Percentiles rank a stretch among this genome's conserved stretches.
These are phyloP conservation scores for Lichenostomus cassidix DNA, from an alignment of 2,113 vertebrate species.

Conservation along the genomic window DNA sequence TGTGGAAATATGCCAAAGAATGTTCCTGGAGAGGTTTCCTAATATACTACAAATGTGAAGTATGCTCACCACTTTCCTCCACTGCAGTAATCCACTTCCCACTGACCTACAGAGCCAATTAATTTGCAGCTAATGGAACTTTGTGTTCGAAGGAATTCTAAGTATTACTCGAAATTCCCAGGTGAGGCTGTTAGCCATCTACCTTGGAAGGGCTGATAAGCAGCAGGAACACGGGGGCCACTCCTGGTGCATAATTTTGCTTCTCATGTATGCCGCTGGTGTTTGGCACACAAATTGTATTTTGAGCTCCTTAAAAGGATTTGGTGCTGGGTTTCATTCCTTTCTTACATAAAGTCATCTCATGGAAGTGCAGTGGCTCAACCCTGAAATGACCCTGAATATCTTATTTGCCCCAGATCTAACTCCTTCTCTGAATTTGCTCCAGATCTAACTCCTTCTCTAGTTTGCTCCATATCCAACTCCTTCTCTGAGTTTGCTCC, in stretches of 20 bases:
- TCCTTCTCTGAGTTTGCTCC: background rate
- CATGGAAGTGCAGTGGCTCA: background rate
- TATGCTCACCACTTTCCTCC: background rate
- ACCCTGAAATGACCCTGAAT: background rate
- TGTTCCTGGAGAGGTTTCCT: background rate
- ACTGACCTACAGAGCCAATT: constrained; percentile 46
- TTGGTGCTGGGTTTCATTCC: background rate
- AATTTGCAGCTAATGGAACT: constrained; percentile 36
- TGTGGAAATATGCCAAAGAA: background rate
- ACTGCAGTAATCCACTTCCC: background rate
- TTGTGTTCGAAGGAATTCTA: constrained; percentile 48
- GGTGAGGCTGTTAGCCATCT: background rate
- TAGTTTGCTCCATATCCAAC: background rate
- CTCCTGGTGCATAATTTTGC: background rate
- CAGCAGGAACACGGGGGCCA: background rate
- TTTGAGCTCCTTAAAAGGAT: background rate
- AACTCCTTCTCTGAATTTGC: background rate
- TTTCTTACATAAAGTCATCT: background rate
- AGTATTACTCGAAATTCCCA: constrained; percentile 30
- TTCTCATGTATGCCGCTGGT: background rate
- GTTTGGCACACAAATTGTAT: background rate
- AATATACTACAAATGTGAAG: background rate
- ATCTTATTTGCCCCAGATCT: background rate
- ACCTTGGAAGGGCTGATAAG: constrained; percentile 13
- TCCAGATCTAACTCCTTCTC: background rate